These are phyloP conservation scores for Leptogaster cylindrica DNA, from an alignment of 2,888 invertebrate genomes.

Conservation along the genomic window DNA sequence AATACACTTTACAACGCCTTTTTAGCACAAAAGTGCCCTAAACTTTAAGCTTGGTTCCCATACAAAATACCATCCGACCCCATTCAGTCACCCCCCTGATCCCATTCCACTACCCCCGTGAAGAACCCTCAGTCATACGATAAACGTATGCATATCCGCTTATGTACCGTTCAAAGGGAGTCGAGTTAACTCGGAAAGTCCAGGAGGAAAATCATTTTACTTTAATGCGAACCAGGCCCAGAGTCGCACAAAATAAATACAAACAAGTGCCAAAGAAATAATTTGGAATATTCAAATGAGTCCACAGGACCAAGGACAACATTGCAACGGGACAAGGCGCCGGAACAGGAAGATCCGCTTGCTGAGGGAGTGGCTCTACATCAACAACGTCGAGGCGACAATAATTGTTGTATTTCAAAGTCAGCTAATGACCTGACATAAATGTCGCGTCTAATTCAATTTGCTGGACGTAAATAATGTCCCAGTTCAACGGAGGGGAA, in stretches of 20 bases:
- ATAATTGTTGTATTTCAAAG: conserved; percentile 31
- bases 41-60: conserved; percentile 19
- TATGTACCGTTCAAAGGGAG: conserved; percentile 15
- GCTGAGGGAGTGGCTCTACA: neutral
- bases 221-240: neutral
- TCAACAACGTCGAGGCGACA: neutral
- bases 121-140: neutral
- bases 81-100: no score
- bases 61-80: no score
- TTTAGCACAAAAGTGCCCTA: conserved; percentile 25
- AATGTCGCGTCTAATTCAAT: conserved; percentile 36
- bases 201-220: neutral
- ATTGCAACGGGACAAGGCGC: neutral
- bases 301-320: neutral
- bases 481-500: neutral
- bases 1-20: conserved; percentile 23
- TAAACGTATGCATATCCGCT: conserved; percentile 17
- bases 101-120: neutral
- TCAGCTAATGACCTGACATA: conserved; percentile 35
- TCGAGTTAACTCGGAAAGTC: neutral
- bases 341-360: neutral
- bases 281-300: conserved; percentile 37
- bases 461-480: conserved; percentile 19
- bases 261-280: conserved; percentile 32
- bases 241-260: conserved; percentile 2